A percentile compares a stretch with the other conserved stretches of the same genome.
These are phyloP conservation scores for Halcyon badia DNA, from an alignment of 2,797 vertebrate genomes.

Conservation along the genomic window DNA sequence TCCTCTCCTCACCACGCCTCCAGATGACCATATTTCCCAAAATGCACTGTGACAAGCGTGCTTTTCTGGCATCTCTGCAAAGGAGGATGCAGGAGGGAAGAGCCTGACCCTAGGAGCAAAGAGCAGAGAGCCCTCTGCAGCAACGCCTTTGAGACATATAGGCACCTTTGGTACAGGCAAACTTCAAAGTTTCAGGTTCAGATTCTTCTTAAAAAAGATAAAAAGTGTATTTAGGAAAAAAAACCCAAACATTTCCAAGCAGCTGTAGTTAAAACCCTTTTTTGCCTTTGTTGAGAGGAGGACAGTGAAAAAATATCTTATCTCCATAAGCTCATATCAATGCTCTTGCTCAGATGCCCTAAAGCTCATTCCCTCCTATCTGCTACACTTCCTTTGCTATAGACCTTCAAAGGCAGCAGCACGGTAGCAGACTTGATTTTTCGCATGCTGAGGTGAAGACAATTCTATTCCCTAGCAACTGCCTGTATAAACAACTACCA, in stretches of 20 bases:
- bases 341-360: background rate
- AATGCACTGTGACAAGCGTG: background rate
- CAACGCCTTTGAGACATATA: background rate
- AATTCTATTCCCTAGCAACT: conserved; percentile 44
- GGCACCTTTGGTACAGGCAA: background rate
- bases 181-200: background rate
- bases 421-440: background rate
- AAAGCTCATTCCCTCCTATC: background rate
- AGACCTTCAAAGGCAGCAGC: background rate
- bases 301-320: background rate
- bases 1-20: background rate
- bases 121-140: background rate
- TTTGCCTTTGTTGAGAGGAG: background rate
- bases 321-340: background rate
- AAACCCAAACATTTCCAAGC: background rate
- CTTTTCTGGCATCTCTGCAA: background rate
- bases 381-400: background rate
- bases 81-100: background rate
- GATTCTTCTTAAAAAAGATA: background rate
- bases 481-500: conserved; percentile 1
- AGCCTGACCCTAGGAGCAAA: background rate
- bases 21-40: background rate
- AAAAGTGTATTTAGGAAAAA: background rate
- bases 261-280: background rate
- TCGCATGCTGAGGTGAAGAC: background rate